A percentile compares a stretch with the other conserved stretches of the same genome.
phyloP scores from a whole-genome alignment of 1,140 invertebrate species.

The Chymomyza costata region DNA sequence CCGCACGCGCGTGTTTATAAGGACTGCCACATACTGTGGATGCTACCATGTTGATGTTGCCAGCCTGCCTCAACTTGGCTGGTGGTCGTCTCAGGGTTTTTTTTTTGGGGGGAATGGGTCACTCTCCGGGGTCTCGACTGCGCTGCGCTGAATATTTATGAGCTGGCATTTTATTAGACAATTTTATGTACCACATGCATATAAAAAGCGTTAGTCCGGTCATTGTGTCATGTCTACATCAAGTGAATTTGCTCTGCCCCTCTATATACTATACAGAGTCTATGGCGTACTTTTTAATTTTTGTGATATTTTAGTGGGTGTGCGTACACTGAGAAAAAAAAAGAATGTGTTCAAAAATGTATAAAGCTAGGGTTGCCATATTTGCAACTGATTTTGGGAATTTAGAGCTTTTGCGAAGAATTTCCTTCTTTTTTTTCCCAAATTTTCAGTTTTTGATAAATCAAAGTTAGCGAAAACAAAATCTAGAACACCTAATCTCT shows the following conservation, averaged over 20 bases:
- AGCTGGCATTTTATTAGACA: slow-evolving; percentile 61
- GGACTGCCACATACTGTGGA: slow-evolving; percentile 33
- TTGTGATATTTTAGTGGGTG: slow-evolving; percentile 48
- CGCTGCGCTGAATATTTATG: slow-evolving; percentile 66
- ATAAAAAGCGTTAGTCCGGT: slow-evolving; percentile 3
- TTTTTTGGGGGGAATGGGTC: neutral
- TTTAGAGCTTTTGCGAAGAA: too few relatives aligned
- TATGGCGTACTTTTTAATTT: slow-evolving; percentile 25
- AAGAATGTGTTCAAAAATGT: too few relatives aligned
- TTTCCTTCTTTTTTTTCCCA: too few relatives aligned
- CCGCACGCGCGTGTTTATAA: slow-evolving; percentile 46
- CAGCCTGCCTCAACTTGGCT: slow-evolving; percentile 22
- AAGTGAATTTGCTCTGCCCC: too few relatives aligned
- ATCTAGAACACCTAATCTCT: too few relatives aligned
- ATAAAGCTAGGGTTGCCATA: too few relatives aligned
- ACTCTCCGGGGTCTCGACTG: slow-evolving; percentile 1
- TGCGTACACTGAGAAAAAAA: too few relatives aligned
- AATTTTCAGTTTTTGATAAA: too few relatives aligned
- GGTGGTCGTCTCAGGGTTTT: too few relatives aligned
- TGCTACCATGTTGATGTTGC: neutral
- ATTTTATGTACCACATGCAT: slow-evolving; percentile 50
- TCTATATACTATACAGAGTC: too few relatives aligned
- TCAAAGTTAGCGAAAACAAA: too few relatives aligned
- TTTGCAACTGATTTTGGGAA: too few relatives aligned
- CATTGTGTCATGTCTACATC: neutral